Evolutionary conservation across 2,888 invertebrate species (phyloP).

Genomic region (Odontomyia ornata): DNA sequence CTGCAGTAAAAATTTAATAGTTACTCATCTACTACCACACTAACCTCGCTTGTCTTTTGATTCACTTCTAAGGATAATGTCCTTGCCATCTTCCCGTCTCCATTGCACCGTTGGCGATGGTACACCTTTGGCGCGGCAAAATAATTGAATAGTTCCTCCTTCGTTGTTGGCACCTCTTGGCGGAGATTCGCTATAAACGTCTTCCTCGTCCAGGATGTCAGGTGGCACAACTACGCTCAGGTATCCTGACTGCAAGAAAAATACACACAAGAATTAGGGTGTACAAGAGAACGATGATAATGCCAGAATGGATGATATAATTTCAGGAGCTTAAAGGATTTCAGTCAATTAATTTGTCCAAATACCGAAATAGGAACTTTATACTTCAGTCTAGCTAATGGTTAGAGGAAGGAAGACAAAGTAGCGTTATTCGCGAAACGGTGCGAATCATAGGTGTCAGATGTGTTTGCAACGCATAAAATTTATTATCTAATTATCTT

Average conservation of each 20-base stretch:
- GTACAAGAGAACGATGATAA: neutral
- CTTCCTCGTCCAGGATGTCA: constrained; percentile 76
- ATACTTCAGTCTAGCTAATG: neutral
- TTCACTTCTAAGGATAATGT: constrained; percentile 79
- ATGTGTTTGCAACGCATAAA: constrained; percentile 4
- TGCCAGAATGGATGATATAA: constrained; percentile 18
- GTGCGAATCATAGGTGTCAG: constrained; percentile 14
- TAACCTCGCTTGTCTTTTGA: constrained; percentile 78
- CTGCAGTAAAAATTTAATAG: neutral
- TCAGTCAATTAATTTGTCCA: constrained; percentile 25
- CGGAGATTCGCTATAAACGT: constrained; percentile 55
- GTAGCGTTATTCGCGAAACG: neutral
- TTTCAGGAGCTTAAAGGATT: constrained; percentile 17
- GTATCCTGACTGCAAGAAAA: constrained; percentile 76
- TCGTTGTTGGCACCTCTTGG: constrained; percentile 82
- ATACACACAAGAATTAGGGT: neutral
- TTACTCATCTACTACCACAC: constrained; percentile 50
- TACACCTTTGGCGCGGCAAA: constrained; percentile 82
- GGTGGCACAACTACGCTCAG: constrained; percentile 88
- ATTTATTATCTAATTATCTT: constrained; percentile 39
- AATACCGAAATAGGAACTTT: neutral
- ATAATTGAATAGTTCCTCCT: constrained; percentile 79
- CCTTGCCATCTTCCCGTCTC: constrained; percentile 80
- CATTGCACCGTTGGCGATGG: constrained; percentile 80
- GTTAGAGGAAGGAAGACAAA: neutral